Evolutionary conservation across 2,797 vertebrate genomes (phyloP).

Genomic region (Lepidocolaptes lacrymiger): DNA sequence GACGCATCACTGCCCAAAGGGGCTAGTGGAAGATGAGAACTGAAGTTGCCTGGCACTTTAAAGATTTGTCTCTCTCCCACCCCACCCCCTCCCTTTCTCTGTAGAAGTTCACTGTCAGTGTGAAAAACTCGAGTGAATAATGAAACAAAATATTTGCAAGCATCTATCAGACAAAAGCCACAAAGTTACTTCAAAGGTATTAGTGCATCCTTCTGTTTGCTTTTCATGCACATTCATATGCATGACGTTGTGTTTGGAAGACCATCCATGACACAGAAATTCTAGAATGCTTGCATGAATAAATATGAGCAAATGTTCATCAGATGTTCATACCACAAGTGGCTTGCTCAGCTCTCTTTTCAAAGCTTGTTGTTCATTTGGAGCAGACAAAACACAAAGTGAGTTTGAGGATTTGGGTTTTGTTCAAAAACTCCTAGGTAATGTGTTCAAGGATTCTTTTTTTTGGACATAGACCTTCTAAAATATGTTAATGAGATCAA

Average conservation of each 20-base stretch:
- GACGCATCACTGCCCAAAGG: background rate
- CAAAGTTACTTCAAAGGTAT: conserved; percentile 22
- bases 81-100: background rate
- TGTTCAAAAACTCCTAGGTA: background rate
- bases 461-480: background rate
- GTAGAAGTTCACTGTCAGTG: background rate
- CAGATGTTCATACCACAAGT: conserved; percentile 22
- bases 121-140: background rate
- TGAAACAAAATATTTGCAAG: background rate
- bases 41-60: background rate
- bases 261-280: background rate
- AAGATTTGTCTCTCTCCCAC: background rate
- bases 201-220: conserved; percentile 6
- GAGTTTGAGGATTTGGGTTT: background rate
- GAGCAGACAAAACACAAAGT: background rate
- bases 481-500: background rate
- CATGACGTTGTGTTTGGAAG: conserved; percentile 23
- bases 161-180: conserved; percentile 1
- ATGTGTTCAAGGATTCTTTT: background rate
- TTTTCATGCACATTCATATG: conserved; percentile 15
- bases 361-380: background rate
- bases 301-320: conserved; percentile 49
- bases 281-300: conserved; percentile 12
- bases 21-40: background rate
- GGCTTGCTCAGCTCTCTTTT: background rate